A percentile compares a stretch with the other conserved stretches of the same genome.
These are phyloP conservation scores for Cyclargus thomasi DNA, from an alignment of 1,140 invertebrate genomes.

Conservation along the genomic window DNA sequence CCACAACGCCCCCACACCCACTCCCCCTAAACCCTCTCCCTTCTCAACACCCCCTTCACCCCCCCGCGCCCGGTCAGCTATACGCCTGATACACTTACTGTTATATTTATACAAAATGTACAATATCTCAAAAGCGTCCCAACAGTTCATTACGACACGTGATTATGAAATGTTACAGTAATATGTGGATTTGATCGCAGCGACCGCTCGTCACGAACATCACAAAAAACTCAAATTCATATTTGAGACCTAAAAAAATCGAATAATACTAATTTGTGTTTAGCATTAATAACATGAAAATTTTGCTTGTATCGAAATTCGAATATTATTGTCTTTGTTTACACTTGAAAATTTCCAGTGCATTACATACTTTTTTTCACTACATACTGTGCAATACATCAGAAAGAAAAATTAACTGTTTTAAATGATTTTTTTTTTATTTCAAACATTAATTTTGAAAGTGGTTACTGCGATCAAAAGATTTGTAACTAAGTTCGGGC, in stretches of 20 bases:
- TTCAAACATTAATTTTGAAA: conserved; percentile 9
- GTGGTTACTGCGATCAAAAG: conserved; percentile 33
- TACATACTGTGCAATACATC: no score
- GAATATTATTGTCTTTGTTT: no score
- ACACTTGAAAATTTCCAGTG: no score
- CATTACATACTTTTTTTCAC: no score
- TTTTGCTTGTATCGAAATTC: no score
- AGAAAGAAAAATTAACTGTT: no score
- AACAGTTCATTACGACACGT: conserved; percentile 47
- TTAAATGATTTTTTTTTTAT: no score
- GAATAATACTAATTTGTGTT: no score
- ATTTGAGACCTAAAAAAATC: no score
- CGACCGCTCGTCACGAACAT: not conserved
- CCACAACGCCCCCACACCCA: no score
- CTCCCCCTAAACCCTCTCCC: no score
- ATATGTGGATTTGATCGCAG: conserved; percentile 29
- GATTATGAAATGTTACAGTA: conserved; percentile 26
- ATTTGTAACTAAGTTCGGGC: conserved; percentile 21
- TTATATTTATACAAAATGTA: conserved; percentile 72
- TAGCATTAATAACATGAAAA: no score
- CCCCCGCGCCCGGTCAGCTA: conserved; percentile 52
- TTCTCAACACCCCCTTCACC: conserved; percentile 9
- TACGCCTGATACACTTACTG: conserved; percentile 60
- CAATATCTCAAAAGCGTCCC: conserved; percentile 64
- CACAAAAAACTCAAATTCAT: not conserved